phyloP scores from a whole-genome alignment of 2,113 vertebrate species.

The Phyllopteryx taeniolatus region DNA sequence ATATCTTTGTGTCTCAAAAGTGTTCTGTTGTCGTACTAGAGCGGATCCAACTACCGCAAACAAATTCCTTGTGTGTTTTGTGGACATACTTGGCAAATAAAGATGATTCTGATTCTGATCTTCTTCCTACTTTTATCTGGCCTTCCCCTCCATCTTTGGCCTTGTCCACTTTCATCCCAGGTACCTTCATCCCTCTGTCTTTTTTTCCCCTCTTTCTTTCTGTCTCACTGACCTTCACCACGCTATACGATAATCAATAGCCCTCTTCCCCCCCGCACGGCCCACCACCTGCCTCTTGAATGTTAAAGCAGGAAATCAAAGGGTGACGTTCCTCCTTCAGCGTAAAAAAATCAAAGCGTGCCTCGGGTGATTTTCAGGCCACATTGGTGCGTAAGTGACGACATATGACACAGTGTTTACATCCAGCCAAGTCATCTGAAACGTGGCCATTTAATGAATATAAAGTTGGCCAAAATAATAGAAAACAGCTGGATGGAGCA shows the following conservation, averaged over 20 bases:
- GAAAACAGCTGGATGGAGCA: too few species aligned
- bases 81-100: too few species aligned
- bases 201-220: slow-evolving; percentile 29
- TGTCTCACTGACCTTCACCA: slow-evolving; percentile 85
- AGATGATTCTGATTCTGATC: slow-evolving; percentile 1
- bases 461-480: too few species aligned
- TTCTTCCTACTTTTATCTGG: slow-evolving; percentile 61
- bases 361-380: slow-evolving; percentile 77
- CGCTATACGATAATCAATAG: slow-evolving; percentile 81
- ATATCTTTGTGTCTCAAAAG: too few species aligned
- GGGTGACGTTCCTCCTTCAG: slow-evolving; percentile 89
- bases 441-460: too few species aligned
- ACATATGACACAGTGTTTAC: not conserved
- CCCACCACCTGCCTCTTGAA: slow-evolving; percentile 72
- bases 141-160: slow-evolving; percentile 38
- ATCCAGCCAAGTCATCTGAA: not conserved
- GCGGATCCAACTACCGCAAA: too few species aligned
- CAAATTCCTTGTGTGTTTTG: too few species aligned
- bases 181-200: slow-evolving; percentile 54
- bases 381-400: not conserved
- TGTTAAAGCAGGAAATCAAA: slow-evolving; percentile 92
- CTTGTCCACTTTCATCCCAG: slow-evolving; percentile 29
- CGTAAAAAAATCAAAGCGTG: slow-evolving; percentile 94
- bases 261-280: slow-evolving; percentile 71
- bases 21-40: too few species aligned